phyloP scores from a whole-genome alignment of 2,113 vertebrate species.

The Phocoena sinus region DNA sequence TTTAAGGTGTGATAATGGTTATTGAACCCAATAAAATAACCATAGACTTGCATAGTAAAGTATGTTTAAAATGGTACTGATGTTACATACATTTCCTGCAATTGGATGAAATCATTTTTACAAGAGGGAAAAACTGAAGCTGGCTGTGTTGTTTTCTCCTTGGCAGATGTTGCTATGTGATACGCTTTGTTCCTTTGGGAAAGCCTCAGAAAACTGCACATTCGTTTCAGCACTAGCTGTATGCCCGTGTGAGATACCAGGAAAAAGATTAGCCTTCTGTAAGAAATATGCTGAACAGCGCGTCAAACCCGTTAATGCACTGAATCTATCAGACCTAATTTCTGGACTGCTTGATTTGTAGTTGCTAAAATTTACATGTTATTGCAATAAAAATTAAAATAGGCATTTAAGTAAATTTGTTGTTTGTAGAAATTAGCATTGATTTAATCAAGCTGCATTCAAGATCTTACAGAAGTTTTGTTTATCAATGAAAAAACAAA shows the following conservation, averaged over 20 bases:
- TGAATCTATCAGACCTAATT: slow-evolving; percentile 42
- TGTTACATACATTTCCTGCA: slow-evolving; percentile 51
- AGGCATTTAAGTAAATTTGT: slow-evolving; percentile 4
- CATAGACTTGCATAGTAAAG: not conserved
- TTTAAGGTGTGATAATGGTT: not conserved
- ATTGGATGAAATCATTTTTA: slow-evolving; percentile 48
- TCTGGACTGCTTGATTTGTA: slow-evolving; percentile 37
- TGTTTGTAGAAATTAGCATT: slow-evolving; percentile 5
- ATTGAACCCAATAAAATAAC: not conserved
- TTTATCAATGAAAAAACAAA: not conserved
- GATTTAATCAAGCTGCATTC: not conserved
- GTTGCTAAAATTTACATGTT: slow-evolving; percentile 50
- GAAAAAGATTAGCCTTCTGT: not conserved
- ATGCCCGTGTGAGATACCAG: slow-evolving; percentile 51
- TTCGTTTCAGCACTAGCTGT: slow-evolving; percentile 47
- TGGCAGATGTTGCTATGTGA: slow-evolving; percentile 71
- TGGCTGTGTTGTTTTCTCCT: slow-evolving; percentile 37
- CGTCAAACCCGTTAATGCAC: not conserved
- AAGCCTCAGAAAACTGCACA: slow-evolving; percentile 55
- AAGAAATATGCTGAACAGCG: not conserved
- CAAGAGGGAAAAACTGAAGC: slow-evolving; percentile 42
- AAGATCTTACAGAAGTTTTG: not conserved
- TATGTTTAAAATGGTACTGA: slow-evolving; percentile 39
- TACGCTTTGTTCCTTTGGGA: slow-evolving; percentile 57
- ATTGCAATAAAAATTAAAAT: slow-evolving; percentile 57